Percentiles rank a stretch among this genome's conserved stretches.
Evolutionary conservation across 2,113 vertebrate species (phyloP).

Genomic region (Trichechus manatus): DNA sequence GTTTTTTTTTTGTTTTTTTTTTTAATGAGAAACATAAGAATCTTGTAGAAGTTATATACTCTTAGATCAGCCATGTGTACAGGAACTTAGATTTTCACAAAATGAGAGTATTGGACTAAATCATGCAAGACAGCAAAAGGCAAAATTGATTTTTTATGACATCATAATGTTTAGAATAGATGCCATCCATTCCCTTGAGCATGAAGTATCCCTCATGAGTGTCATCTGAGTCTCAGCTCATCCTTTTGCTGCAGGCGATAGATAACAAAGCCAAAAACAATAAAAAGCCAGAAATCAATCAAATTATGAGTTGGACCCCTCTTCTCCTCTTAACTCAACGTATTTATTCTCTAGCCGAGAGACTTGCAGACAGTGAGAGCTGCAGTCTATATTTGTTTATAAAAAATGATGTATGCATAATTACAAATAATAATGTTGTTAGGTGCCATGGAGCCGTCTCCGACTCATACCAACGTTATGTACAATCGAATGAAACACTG

Average conservation of each 20-base stretch:
- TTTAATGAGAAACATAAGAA: background rate
- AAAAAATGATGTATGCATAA: background rate
- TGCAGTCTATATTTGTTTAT: background rate
- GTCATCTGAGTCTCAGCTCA: background rate
- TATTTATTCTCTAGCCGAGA: background rate
- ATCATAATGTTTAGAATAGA: background rate
- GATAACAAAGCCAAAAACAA: background rate
- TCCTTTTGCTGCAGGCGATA: background rate
- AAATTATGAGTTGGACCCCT: background rate
- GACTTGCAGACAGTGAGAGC: background rate
- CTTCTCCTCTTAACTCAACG: background rate
- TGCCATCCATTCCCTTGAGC: background rate
- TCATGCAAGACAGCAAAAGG: background rate
- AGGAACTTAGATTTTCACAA: background rate
- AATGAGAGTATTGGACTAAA: background rate
- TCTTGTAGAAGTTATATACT: background rate
- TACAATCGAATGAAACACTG: no score
- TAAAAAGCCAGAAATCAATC: background rate
- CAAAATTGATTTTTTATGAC: constrained; percentile 37
- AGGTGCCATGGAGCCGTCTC: no score
- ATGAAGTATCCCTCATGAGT: background rate
- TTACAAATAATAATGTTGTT: background rate
- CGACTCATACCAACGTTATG: no score
- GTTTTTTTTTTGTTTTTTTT: background rate
- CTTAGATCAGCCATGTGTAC: background rate